Evolutionary conservation across 2,797 vertebrate genomes (phyloP).

Genomic region (Phaenicophaeus curvirostris): DNA sequence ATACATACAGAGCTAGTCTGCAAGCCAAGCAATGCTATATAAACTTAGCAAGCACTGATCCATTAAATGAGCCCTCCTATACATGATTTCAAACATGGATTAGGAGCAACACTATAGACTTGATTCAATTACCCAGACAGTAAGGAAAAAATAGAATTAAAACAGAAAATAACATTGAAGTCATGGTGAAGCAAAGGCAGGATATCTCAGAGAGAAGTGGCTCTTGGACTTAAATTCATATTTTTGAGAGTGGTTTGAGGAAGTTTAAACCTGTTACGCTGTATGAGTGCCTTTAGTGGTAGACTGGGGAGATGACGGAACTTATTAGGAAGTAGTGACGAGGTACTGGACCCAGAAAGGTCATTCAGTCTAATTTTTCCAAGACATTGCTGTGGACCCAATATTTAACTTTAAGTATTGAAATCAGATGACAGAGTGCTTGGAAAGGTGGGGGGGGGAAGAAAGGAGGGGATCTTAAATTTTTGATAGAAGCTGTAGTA

Average conservation of each 20-base stretch:
- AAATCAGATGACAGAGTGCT: background rate
- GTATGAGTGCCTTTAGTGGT: background rate
- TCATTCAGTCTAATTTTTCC: background rate
- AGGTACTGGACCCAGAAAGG: background rate
- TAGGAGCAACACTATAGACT: background rate
- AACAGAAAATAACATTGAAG: background rate
- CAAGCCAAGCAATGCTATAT: background rate
- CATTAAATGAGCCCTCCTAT: background rate
- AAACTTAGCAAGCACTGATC: conserved; percentile 8
- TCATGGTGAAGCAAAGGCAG: background rate
- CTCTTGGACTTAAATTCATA: background rate
- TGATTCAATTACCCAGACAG: background rate
- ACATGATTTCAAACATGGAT: background rate
- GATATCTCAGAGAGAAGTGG: background rate
- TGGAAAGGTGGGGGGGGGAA: too few relatives aligned
- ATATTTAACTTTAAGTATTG: background rate
- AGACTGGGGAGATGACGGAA: background rate
- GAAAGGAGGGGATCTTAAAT: background rate
- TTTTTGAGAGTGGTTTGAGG: background rate
- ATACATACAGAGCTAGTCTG: background rate
- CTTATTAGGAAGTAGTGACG: background rate
- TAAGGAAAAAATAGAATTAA: background rate
- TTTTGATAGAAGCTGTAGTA: background rate
- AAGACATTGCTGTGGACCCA: background rate
- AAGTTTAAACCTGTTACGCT: background rate